phyloP scores from a whole-genome alignment of 2,888 invertebrate species.

The Megastigmus dorsalis region DNA sequence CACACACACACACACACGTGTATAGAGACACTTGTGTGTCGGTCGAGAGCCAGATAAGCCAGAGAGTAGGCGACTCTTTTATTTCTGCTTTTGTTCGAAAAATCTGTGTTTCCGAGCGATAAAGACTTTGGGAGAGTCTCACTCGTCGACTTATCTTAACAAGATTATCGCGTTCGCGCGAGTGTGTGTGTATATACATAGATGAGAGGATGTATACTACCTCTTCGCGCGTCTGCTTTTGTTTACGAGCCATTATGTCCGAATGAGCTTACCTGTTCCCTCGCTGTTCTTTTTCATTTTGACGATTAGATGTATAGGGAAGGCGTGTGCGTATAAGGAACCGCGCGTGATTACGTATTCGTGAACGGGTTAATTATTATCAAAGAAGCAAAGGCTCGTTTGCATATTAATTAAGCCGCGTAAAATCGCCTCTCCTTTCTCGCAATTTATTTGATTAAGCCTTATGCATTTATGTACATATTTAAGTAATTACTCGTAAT shows the following conservation, averaged over 20 bases:
- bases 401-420: conserved; percentile 39
- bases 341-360: neutral
- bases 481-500: conserved; percentile 18
- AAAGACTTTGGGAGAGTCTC: too few relatives aligned
- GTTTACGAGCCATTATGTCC: too few relatives aligned
- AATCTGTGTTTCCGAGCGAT: conserved; percentile 2
- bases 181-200: too few relatives aligned
- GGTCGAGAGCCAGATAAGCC: too few relatives aligned
- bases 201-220: too few relatives aligned
- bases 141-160: neutral
- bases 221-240: neutral
- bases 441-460: conserved; percentile 27
- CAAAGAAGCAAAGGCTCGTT: conserved; percentile 9
- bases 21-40: too few relatives aligned
- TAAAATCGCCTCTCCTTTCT: conserved; percentile 2
- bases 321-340: too few relatives aligned
- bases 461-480: conserved; percentile 10
- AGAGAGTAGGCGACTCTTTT: too few relatives aligned
- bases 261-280: neutral
- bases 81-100: too few relatives aligned
- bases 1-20: too few relatives aligned
- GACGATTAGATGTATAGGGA: conserved; percentile 9
- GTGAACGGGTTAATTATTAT: conserved; percentile 26
- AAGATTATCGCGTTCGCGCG: neutral
- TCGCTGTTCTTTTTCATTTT: too few relatives aligned